phyloP scores from a whole-genome alignment of 2,113 vertebrate genomes.

The Clarias gariepinus region DNA sequence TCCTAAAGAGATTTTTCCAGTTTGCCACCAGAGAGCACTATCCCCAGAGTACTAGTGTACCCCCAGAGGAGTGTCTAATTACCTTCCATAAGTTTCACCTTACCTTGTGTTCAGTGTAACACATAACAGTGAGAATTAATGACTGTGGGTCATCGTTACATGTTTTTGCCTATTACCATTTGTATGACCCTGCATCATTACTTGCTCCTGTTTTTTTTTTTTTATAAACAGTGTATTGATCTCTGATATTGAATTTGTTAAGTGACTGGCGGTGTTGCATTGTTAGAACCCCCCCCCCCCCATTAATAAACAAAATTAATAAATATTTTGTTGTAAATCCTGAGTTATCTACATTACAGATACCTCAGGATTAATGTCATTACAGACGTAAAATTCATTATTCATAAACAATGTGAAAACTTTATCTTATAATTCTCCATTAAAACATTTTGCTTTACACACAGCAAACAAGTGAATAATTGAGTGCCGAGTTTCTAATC shows the following conservation, averaged over 20 bases:
- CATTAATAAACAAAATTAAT: no score
- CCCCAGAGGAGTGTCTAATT: neutral
- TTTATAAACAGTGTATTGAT: neutral
- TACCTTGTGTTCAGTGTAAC: neutral
- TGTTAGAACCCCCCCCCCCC: no score
- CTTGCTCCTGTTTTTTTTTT: neutral
- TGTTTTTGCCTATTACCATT: neutral
- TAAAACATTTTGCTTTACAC: neutral
- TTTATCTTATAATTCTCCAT: neutral
- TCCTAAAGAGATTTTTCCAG: neutral
- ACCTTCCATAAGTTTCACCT: neutral
- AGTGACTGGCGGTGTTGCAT: neutral
- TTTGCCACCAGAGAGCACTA: neutral
- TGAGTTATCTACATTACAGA: neutral
- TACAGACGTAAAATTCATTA: neutral
- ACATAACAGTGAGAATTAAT: neutral
- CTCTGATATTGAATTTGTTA: neutral
- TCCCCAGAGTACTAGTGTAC: neutral
- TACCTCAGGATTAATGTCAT: no score
- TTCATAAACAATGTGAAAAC: neutral
- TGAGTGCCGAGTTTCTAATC: neutral
- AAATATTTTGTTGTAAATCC: neutral
- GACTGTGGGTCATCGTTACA: neutral
- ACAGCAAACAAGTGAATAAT: conserved; percentile 1
- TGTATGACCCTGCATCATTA: neutral